phyloP scores from a whole-genome alignment of 2,888 invertebrate genomes.

The Cheilosia soror region DNA sequence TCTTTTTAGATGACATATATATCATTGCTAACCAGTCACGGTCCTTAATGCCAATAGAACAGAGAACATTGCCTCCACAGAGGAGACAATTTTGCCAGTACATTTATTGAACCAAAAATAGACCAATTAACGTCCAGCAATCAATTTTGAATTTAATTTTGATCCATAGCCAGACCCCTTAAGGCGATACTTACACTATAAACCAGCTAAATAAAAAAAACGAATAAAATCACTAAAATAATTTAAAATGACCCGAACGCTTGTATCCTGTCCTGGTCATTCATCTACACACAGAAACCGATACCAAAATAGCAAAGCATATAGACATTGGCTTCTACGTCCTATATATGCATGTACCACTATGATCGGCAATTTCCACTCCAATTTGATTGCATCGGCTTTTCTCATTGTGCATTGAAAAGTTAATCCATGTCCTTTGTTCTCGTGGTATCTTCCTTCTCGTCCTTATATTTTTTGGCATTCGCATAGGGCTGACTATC shows the following conservation, averaged over 20 bases:
- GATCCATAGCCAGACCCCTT: conserved; percentile 51
- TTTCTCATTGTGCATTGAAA: conserved; percentile 75
- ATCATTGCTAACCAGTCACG: neutral
- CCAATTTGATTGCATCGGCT: conserved; percentile 75
- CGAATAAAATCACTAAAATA: conserved; percentile 67
- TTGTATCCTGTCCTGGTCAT: conserved; percentile 71
- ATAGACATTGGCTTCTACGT: neutral
- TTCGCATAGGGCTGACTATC: conserved; percentile 34
- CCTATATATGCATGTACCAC: neutral
- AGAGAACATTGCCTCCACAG: conserved; percentile 14
- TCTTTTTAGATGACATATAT: too few species aligned
- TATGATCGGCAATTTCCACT: conserved; percentile 71
- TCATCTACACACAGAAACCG: conserved; percentile 52
- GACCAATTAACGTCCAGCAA: conserved; percentile 67
- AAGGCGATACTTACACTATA: conserved; percentile 3
- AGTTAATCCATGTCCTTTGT: conserved; percentile 75
- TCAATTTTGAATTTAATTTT: conserved; percentile 67
- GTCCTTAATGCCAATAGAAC: neutral
- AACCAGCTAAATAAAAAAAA: conserved; percentile 11
- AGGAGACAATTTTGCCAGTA: neutral
- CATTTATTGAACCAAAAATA: conserved; percentile 21
- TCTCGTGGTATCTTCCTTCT: conserved; percentile 41
- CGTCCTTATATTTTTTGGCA: conserved; percentile 28
- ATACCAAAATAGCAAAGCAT: conserved; percentile 8
- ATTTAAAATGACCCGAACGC: conserved; percentile 64